Base-by-base conservation (phyloP, 2,797 vertebrate species). In the Chanos chanos region DNA sequence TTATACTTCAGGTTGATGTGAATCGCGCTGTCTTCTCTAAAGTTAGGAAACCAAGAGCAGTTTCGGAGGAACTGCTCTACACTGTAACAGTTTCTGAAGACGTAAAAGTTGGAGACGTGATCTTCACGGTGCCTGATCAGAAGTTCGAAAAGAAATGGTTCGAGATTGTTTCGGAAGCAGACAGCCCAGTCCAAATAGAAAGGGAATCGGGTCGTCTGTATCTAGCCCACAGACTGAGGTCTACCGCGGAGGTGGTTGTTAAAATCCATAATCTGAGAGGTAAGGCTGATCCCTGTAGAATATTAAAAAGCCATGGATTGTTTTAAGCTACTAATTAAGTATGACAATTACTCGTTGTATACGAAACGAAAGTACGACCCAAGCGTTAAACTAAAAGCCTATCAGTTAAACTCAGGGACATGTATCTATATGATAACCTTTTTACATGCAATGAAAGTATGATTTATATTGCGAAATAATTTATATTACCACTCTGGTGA, bases 71-170 rank as follows among this genome's bases (percentile, higher is more conserved):
- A 45, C 68, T 80, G 22, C 79, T 66, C 44, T 91, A 91, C 82
- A 86, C 83, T 0, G 90, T 93, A 16, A 80, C 78, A 1, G 84
- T 93, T 9, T 80, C 90, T 1, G 83, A 81, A 15, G 84, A 86
- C 21, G 82, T 81, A 5, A 57, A 81, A 16, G 77, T 86, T 39
- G 92, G 93, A 3, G 92, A 93, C 64, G 64, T 91, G 64, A 80
- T 94, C 13, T 94, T 93, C 83, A 93, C 89, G 4, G 81, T 95
- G 2, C 92, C 92, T 13, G 89, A 87, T 64, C 78, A 79, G 58
- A 84, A 73, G 61, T 92, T 89, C 52, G 75, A 77, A 52, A 86
- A 83, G 55, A 84, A 81, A 1, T 86, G 91, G 87, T 93, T 94
- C 73, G 89, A 94, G 76, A 61, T 92, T 77, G 73, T 83, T 0